phyloP scores from a whole-genome alignment of 2,113 vertebrate species.

The Piprites chloris region DNA sequence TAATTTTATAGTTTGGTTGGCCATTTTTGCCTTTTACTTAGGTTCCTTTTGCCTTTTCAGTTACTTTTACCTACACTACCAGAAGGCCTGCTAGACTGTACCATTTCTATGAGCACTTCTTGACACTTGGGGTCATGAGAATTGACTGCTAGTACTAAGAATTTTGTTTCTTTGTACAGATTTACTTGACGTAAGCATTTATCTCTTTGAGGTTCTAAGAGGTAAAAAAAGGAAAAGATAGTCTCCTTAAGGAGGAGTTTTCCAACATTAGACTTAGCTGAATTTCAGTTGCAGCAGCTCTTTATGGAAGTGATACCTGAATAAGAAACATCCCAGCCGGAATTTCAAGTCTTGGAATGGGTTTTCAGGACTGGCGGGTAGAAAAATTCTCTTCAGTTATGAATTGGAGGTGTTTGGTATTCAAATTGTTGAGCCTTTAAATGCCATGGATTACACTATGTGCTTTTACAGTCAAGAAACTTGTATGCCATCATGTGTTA shows the following conservation, averaged over 20 bases:
- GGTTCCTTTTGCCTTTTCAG: not conserved
- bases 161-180: not conserved
- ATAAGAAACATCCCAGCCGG: not conserved
- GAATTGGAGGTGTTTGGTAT: not conserved
- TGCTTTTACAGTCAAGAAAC: not conserved
- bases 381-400: not conserved
- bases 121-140: not conserved
- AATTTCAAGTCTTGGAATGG: not conserved
- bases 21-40: not conserved
- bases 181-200: not conserved
- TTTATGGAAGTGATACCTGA: not conserved
- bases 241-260: not conserved
- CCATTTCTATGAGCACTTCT: not conserved
- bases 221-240: not conserved
- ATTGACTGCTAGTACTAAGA: not conserved
- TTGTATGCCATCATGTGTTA: fast-evolving
- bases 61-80: not conserved
- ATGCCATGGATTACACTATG: not conserved
- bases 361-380: not conserved
- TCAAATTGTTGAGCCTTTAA: not conserved
- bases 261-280: not conserved
- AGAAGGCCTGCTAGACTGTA: not conserved
- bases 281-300: not conserved
- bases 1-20: not conserved
- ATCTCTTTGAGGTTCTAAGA: not conserved